Base-by-base conservation (phyloP, 2,888 invertebrate genomes). In the Dione vanillae region DNA sequence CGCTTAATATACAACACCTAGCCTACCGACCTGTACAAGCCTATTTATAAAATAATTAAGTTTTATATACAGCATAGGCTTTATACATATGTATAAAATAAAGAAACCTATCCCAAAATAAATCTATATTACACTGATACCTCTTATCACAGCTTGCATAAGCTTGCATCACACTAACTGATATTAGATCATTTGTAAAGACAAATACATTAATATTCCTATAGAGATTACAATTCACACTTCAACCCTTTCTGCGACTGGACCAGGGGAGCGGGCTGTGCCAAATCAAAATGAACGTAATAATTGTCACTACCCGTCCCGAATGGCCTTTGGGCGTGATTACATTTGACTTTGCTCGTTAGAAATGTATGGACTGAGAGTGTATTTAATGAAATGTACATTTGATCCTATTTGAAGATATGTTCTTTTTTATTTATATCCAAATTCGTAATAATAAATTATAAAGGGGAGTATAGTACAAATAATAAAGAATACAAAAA, bases 271-370 rank as follows among this genome's bases (percentile, higher is more conserved):
- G 82, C 83, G 71, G 83, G 81, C 81, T 90, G 90, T 92, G 92
- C 88, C 85, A 89, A 90, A 91, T 91, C 85, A 85, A 92, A 93
- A 93, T 91, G 93, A 93, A 93, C 87, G 92, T 82, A 92, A 93
- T 93, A 91, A 92, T 92, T 92, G 89, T 85, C 84, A 82, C 83
- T 86, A 85, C 82, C 86, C 84, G 80, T 78, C 78, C 77, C 75
- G 76, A 72, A 75, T 72, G 78, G 82, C 83, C 81, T 81, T 75
- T 78, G 78, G 82, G 78, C 81, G 79, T 81, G 79, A 78, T 79
- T 74, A 76, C 71, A 70, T 75, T 78, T 78, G 74, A 77, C 73
- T 77, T 69, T 58, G 56, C 45, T 58, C 73, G 72, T 73, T 73
- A 72, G 71, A 47, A 66, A 70, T 70, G 43, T 67, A 41, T 74